A percentile compares a stretch with the other conserved stretches of the same genome.
Evolutionary conservation across 1,140 invertebrate species (phyloP).

Genomic region (Listronotus oregonensis): DNA sequence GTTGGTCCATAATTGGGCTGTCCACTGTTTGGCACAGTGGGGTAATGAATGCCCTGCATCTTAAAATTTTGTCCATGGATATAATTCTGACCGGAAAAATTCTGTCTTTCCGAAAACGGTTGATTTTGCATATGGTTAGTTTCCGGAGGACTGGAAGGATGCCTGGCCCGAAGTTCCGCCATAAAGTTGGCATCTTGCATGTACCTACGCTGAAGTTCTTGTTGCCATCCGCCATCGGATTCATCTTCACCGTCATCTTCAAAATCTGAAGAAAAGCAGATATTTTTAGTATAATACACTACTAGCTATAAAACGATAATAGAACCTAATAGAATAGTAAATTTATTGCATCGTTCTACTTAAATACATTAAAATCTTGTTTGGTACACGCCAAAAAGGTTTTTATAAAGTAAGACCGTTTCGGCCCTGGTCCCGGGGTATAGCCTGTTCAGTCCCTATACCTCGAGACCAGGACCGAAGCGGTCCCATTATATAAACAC

Average conservation of each 20-base stretch:
- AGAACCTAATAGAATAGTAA: no score
- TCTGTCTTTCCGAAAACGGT: constrained; percentile 32
- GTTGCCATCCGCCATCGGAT: constrained; percentile 65
- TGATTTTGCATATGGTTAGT: constrained; percentile 31
- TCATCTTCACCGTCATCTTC: constrained; percentile 62
- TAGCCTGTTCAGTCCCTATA: no score
- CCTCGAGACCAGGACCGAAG: no score
- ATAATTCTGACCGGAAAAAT: constrained; percentile 38
- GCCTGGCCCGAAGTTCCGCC: constrained; percentile 64
- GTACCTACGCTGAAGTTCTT: constrained; percentile 67
- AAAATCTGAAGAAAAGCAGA: constrained; percentile 48
- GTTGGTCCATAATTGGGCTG: constrained; percentile 8
- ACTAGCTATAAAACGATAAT: not conserved
- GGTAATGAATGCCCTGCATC: constrained; percentile 38
- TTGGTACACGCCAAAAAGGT: no score
- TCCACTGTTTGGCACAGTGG: constrained; percentile 14
- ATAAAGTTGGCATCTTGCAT: constrained; percentile 70
- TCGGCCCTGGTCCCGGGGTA: no score
- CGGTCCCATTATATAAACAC: no score
- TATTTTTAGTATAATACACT: not conserved
- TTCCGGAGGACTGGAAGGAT: constrained; percentile 53
- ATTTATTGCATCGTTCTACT: no score
- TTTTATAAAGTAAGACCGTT: no score
- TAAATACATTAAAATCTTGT: no score
- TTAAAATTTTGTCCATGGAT: constrained; percentile 39